Conservation (phyloP, 92 coral and sea anemone species). For the Metridium senile region DNA sequence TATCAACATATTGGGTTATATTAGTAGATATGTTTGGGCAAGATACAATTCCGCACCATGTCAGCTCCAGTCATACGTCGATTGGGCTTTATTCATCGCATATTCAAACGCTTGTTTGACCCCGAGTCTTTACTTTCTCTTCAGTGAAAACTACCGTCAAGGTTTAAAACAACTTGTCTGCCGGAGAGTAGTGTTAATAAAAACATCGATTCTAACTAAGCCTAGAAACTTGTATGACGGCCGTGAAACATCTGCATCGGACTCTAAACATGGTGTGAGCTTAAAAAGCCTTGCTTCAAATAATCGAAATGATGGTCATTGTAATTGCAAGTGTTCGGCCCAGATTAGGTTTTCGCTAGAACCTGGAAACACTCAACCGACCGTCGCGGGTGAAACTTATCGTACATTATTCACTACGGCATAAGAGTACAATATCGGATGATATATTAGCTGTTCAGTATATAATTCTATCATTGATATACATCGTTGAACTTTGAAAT, state of each 20-base stretch:
- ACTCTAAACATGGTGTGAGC: slow-evolving; percentile 23
- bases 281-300: slow-evolving; percentile 21
- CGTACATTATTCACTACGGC: slow-evolving; percentile 19
- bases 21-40: slow-evolving; percentile 32
- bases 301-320: slow-evolving; percentile 14
- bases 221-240: slow-evolving; percentile 31
- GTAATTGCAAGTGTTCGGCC: slow-evolving; percentile 15
- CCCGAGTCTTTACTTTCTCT: slow-evolving; percentile 57
- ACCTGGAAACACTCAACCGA: slow-evolving; percentile 3
- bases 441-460: slow-evolving; percentile 27
- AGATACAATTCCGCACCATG: slow-evolving; percentile 21
- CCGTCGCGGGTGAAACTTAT: not conserved
- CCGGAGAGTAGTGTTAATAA: slow-evolving; percentile 10
- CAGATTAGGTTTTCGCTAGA: slow-evolving; percentile 15
- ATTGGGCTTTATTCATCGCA: slow-evolving; percentile 60
- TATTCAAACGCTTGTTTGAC: slow-evolving; percentile 56
- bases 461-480: slow-evolving; percentile 13
- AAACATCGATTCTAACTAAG: slow-evolving; percentile 18
- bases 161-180: slow-evolving; percentile 43
- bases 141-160: slow-evolving; percentile 65
- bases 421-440: slow-evolving; percentile 22
- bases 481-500: slow-evolving; percentile 4
- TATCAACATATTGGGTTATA: slow-evolving; percentile 40
- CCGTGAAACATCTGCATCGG: slow-evolving; percentile 32
- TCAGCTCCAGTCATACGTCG: slow-evolving; percentile 1